phyloP scores from a whole-genome alignment of 1,140 invertebrate species.

The Helicoverpa zea region DNA sequence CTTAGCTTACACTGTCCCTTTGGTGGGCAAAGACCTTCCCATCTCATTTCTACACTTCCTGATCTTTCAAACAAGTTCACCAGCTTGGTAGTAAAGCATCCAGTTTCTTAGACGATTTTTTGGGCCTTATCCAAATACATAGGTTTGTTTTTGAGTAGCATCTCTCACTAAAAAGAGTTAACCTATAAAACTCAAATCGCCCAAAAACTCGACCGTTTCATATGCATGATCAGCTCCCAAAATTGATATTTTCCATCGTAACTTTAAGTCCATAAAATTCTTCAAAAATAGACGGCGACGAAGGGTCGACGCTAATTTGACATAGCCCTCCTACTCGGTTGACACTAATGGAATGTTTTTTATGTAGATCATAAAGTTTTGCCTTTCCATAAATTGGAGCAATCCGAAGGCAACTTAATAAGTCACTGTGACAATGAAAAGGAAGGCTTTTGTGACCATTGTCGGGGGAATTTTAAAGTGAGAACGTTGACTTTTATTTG shows the following conservation, averaged over 20 bases:
- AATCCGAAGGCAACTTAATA: constrained; percentile 38
- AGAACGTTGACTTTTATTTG: background rate
- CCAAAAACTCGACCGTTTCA: background rate
- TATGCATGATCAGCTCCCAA: constrained; percentile 7
- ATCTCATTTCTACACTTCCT: too few relatives aligned
- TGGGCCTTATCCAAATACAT: background rate
- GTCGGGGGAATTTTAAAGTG: background rate
- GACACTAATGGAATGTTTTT: constrained; percentile 48
- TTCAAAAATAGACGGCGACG: constrained; percentile 28
- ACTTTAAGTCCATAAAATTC: constrained; percentile 26
- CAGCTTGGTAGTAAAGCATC: too few relatives aligned
- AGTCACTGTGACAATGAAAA: constrained; percentile 5
- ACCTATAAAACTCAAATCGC: too few relatives aligned
- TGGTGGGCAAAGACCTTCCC: too few relatives aligned
- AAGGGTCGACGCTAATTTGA: constrained; percentile 42
- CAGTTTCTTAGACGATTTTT: too few relatives aligned
- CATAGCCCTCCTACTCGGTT: constrained; percentile 24
- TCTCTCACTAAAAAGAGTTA: too few relatives aligned
- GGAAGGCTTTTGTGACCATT: constrained; percentile 15
- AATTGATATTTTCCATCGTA: constrained; percentile 19
- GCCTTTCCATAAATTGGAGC: constrained; percentile 27
- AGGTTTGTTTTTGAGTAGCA: too few relatives aligned
- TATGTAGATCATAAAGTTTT: constrained; percentile 42
- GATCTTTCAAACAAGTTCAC: background rate
- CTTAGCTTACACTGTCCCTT: too few relatives aligned